Evolutionary conservation across 2,888 invertebrate species (phyloP).

Genomic region (Chrysolina oricalcia): DNA sequence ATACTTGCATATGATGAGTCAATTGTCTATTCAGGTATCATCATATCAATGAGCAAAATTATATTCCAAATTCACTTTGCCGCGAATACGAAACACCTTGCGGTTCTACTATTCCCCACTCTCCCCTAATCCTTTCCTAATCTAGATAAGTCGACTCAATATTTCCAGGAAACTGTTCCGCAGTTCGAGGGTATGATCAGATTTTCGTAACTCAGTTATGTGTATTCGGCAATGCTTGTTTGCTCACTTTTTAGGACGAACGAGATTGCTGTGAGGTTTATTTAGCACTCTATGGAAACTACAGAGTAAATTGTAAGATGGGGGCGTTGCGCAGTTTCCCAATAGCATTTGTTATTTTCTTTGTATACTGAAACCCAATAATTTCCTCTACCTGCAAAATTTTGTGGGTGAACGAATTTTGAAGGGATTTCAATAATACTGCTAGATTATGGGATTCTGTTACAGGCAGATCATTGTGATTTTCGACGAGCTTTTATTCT

Average conservation of each 20-base stretch:
- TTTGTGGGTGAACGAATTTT: too few relatives aligned
- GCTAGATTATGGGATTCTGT: too few relatives aligned
- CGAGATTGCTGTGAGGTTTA: slow-evolving; percentile 46
- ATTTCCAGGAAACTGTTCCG: slow-evolving; percentile 36
- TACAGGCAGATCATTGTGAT: too few relatives aligned
- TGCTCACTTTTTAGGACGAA: slow-evolving; percentile 47
- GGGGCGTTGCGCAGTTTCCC: neutral
- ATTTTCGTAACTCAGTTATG: slow-evolving; percentile 58
- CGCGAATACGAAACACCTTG: neutral
- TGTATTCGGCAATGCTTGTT: slow-evolving; percentile 54
- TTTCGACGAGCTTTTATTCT: too few relatives aligned
- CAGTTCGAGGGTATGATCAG: slow-evolving; percentile 50
- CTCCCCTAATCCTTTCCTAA: slow-evolving; percentile 17
- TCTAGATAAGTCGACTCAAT: slow-evolving; percentile 39
- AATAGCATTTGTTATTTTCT: neutral
- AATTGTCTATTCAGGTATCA: too few relatives aligned
- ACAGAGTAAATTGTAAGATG: neutral
- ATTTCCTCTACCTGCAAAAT: too few relatives aligned
- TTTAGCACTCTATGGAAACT: slow-evolving; percentile 30
- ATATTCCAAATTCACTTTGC: neutral
- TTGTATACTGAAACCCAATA: too few relatives aligned
- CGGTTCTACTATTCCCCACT: neutral
- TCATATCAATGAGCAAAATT: too few relatives aligned
- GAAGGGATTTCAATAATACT: too few relatives aligned
- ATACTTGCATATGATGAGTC: too few relatives aligned